Evolutionary conservation across 2,797 vertebrate genomes (phyloP).

Genomic region (Psittacula derbiana): DNA sequence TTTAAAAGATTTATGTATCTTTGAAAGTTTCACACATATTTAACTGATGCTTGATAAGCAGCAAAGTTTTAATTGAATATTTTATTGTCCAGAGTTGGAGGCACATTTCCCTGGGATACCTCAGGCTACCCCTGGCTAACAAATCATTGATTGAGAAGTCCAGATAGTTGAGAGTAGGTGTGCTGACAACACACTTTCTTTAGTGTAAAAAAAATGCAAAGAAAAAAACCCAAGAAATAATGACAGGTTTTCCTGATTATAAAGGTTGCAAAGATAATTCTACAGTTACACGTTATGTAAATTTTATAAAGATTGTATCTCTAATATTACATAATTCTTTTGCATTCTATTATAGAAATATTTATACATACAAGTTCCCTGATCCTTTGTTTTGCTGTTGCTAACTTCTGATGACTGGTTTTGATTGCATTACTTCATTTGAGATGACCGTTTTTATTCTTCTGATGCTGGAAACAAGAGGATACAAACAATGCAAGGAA

Average conservation of each 20-base stretch:
- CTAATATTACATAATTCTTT: neutral
- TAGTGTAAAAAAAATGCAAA: neutral
- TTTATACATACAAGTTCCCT: neutral
- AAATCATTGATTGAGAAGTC: neutral
- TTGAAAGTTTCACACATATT: neutral
- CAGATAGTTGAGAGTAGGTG: neutral
- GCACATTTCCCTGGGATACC: neutral
- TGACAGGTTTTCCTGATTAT: neutral
- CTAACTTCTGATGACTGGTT: neutral
- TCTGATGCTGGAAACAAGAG: neutral
- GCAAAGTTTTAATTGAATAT: neutral
- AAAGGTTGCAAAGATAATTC: neutral
- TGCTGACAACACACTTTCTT: fast-evolving
- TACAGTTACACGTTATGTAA: neutral
- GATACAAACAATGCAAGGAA: neutral
- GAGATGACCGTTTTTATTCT: neutral
- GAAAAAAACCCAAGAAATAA: neutral
- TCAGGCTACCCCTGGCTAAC: neutral
- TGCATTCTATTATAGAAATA: neutral
- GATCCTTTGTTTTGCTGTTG: neutral
- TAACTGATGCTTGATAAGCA: neutral
- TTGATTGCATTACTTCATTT: neutral
- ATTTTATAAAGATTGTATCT: neutral
- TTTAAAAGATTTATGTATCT: slow-evolving; percentile 2
- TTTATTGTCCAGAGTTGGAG: neutral